Evolutionary conservation across 2,888 invertebrate genomes (phyloP), one percentile per base, ranked within the genome.

Genomic region (Darwinula stevensoni): DNA sequence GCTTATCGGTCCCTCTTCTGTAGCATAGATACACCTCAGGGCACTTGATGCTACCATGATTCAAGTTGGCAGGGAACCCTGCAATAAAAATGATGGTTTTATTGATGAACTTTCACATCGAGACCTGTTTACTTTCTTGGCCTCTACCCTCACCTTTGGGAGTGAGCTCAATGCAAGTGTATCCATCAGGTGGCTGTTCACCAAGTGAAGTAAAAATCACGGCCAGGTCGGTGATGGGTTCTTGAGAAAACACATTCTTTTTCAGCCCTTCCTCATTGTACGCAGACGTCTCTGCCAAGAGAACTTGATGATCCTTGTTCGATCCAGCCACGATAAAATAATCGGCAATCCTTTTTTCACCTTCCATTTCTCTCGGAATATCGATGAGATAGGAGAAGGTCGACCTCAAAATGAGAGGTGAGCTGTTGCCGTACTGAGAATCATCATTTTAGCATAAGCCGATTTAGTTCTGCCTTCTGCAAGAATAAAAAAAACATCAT

Each of bases 311-410:
- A 45, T 72, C 66, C 16, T 72, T 68, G 45, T 68, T 63, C 38
- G 73, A 71, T 16, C 94, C 94, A 47, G 91, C 88, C 37, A 94
- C 76, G 41, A 97, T 86, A 59, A 97, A 97, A 56, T 94, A 94
- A 58, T 97, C 94, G 15, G 82, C 88, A 38, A 91, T 76, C 36
- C 52, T 41, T 31, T 40, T 31, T n/a, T 44, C 42, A 16, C 42
- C 42, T 39, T 37, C 36, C 30, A 29, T 36, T 22, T n/a, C n/a
- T n/a, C n/a, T n/a, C n/a, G n/a, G n/a, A n/a, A n/a, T n/a, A n/a
- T n/a, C n/a, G n/a, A n/a, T n/a, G n/a, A n/a, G n/a, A n/a, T n/a
- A n/a, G n/a, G n/a, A n/a, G n/a, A n/a, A n/a, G n/a, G n/a, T n/a
- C n/a, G n/a, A n/a, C n/a, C n/a, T n/a, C n/a, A n/a, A n/a, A n/a